Base-by-base conservation (phyloP, 2,888 invertebrate species). In the Apodemia duryi region DNA sequence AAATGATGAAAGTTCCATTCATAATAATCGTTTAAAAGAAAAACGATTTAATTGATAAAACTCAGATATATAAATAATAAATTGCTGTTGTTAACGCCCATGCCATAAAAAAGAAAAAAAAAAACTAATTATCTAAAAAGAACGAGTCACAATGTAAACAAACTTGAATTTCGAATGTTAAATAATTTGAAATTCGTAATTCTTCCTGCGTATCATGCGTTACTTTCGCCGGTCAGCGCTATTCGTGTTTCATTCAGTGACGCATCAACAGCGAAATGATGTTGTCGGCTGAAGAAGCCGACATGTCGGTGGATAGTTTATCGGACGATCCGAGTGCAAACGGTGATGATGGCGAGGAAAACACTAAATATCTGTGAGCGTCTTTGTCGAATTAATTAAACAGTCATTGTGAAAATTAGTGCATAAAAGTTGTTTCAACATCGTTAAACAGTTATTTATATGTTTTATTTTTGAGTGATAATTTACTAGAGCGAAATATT, bases 281-380 rank as follows among this genome's bases (percentile, higher is more conserved):
- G 66, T 69, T 69, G 68, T 65, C 65, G 65, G 64, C 62, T 61
- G 62, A 68, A 64, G 66, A 62, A 9, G 49, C 51, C 63, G 71
- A 81, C 66, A 85, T 89, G 76, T 86, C 88, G 51, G 83, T 81
- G 43, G 91, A 90, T 76, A 90, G 90, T 72, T 73, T 89, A 74
- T 83, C 83, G 63, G 72, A 69, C 63, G 77, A 74, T 66, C 78
- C 73, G 13, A 76, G 75, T 52, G 68, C 21, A 21, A 6, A 64
- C 5, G 68, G 69, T 65, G 77, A 74, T 28, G 71, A 69, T 62
- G 71, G 68, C 43, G 70, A 69, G 29, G 41, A 62, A 54, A 71
- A 70, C 62, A 51, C 49, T 51, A 64, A 65, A 54, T 66, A 64
- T 61, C 51, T 73, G 72, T 73, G 69, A 73, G 72, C 51, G 54